Base-by-base conservation (phyloP, 2,113 vertebrate genomes). In the Nanorana parkeri region DNA sequence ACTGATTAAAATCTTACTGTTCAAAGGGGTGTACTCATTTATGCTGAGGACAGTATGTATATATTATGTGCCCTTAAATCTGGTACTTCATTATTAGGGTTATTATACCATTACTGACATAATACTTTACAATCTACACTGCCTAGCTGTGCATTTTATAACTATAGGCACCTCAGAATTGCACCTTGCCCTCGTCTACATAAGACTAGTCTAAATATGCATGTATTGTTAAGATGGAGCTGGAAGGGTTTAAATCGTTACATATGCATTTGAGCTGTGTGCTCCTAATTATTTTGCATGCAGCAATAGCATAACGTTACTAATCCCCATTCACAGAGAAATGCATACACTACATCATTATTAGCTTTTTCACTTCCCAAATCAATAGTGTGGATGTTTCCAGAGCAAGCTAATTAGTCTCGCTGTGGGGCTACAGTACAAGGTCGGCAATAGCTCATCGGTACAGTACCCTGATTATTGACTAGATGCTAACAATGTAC, bases 211-310 rank as follows among this genome's bases (percentile, higher is more conserved):
- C 28, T 83, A 75, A 75, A 68, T 83, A 83, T 83, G 63, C 72
- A 83, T 76, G 63, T 83, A 83, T 83, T 67, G 63, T 75, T 83
- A 41, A 63, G 68, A 68, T n/a, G 76, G 71, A 68, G 51, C 80
- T 83, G 71, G 71, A 83, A 83, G 80, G 80, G 80, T 76, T 76
- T 76, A 19, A 36, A 67, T 67, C 28, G 72, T 83, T 76, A 83
- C 63, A 76, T 83, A 83, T 83, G 80, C 80, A 83, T 68, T 55
- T 26, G 72, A 76, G 63, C 63, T 41, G 54, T 68, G 71, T 81
- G 58, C 68, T 76, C 71, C 80, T 83, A 83, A 83, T 83, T 82
- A 82, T 82, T 83, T 83, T 83, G 71, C 72, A 83, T 83, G 80
- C 80, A 68, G 80, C 63, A 29, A 66, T 81, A 74, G 69, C 69